Evolutionary conservation across 2,797 vertebrate genomes (phyloP).

Genomic region (Salmo trutta): DNA sequence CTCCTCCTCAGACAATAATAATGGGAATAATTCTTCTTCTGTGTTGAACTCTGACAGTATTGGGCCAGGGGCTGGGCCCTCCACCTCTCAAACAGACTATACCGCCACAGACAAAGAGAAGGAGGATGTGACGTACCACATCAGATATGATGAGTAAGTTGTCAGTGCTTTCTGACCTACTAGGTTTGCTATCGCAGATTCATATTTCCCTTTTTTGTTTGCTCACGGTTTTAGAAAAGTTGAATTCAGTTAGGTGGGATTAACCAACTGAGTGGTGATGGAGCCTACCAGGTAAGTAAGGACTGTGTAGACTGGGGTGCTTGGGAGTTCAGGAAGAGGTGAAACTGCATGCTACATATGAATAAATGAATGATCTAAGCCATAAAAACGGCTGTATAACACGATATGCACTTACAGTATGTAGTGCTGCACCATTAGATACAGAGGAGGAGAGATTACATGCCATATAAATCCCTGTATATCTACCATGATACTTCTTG

Average conservation of each 20-base stretch:
- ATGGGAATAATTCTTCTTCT: constrained; percentile 43
- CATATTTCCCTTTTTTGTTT: no score
- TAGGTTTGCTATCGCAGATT: no score
- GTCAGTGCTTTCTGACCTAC: background rate
- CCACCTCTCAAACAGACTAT: constrained; percentile 89
- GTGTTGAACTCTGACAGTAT: constrained; percentile 83
- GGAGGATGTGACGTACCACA: constrained; percentile 92
- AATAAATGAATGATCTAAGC: no score
- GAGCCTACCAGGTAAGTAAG: constrained; percentile 1
- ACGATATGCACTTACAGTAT: background rate
- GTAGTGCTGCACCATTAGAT: background rate
- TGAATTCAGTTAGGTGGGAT: background rate
- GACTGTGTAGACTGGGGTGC: background rate
- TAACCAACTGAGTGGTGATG: background rate
- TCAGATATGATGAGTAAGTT: constrained; percentile 99
- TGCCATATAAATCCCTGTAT: background rate
- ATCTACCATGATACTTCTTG: background rate
- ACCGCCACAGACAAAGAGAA: constrained; percentile 56
- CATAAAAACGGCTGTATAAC: no score
- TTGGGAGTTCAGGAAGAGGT: background rate
- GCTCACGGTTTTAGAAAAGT: background rate
- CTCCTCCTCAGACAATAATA: constrained; percentile 78
- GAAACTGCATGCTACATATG: background rate
- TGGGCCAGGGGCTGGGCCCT: constrained; percentile 67
- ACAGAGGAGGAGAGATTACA: background rate